Evolutionary conservation across 2,888 invertebrate species (phyloP), one percentile per base, ranked within the genome.

Genomic region (Muschampia plurimacula): DNA sequence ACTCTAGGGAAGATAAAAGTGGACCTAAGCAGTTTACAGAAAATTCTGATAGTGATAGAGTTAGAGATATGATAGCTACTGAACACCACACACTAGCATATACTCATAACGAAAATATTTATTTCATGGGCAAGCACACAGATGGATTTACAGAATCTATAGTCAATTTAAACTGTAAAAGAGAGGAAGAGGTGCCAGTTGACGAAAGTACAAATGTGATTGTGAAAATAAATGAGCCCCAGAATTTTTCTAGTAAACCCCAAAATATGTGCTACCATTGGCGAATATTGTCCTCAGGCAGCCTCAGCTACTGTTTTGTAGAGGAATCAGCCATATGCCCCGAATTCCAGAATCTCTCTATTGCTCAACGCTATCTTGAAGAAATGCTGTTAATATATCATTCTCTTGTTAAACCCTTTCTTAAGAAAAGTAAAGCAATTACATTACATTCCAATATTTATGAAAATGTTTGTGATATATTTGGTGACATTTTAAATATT

Each of bases 291-390:
- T 93, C 93, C 70, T 92, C 93, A 59, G 93, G 89, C n/a, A 89
- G 89, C 76, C 88, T 94, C 36, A 94, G 89, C 78, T 94, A 93
- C 80, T 94, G 93, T 81, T 92, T 90, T 77, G 81, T 91, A 75
- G 92, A 93, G 80, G 89, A 94, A 69, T 84, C 79, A 39, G 74
- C 84, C 1, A 88, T 88, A 79, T 86, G 89, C 77, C 91, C 91
- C 66, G 92, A 93, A 81, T 93, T 95, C 76, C 94, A 94, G 84
- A 93, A 94, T 84, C 88, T 96, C 67, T 94, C 95, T 77, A 95
- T 95, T 82, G 96, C 96, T 90, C 96, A 97, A 94, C 95, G 95
- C 85, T 96, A 96, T 89, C 89, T 97, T 76, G 97, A 97, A 87
- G 96, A 96, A 85, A 95, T 96, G 95, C 88, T 96, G 74, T 85